A percentile compares a stretch with the other conserved stretches of the same genome.
Conservation (phyloP, 2,797 vertebrate species). For the Buceros bicornis region DNA sequence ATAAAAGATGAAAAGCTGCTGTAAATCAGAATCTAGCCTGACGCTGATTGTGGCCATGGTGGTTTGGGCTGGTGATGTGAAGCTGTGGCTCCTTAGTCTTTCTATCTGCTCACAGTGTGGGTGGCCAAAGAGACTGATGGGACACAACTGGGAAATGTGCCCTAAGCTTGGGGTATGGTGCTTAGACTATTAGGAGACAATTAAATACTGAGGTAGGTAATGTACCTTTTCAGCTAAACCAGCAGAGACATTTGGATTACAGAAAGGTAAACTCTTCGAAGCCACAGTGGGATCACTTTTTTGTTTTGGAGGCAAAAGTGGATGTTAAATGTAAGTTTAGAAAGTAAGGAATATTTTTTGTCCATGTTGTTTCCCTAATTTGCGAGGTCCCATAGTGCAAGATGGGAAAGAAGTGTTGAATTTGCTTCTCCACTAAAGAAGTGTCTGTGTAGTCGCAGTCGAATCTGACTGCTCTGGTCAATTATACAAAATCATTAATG, state of each 20-base stretch:
- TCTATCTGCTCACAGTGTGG: neutral
- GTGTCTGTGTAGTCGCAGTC: neutral
- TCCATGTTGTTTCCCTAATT: neutral
- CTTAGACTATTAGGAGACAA: neutral
- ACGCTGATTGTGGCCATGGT: accelerated
- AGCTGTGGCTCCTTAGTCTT: neutral
- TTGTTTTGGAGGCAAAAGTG: neutral
- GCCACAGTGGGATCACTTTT: neutral
- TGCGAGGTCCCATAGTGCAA: neutral
- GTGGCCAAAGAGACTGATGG: neutral
- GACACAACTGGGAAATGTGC: neutral
- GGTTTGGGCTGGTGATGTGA: neutral
- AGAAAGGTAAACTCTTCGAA: neutral
- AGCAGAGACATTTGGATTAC: neutral
- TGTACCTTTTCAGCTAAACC: neutral
- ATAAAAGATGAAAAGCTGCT: neutral
- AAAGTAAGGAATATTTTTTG: neutral
- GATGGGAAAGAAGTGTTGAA: neutral
- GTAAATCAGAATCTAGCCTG: neutral
- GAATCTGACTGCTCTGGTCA: neutral
- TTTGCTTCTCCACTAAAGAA: neutral
- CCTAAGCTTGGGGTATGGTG: neutral
- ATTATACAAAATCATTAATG: neutral
- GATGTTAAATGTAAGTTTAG: neutral
- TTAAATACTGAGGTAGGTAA: neutral